A percentile compares a stretch with the other conserved stretches of the same genome.
phyloP scores from a whole-genome alignment of 2,113 vertebrate genomes.

The Chaetura pelagica region DNA sequence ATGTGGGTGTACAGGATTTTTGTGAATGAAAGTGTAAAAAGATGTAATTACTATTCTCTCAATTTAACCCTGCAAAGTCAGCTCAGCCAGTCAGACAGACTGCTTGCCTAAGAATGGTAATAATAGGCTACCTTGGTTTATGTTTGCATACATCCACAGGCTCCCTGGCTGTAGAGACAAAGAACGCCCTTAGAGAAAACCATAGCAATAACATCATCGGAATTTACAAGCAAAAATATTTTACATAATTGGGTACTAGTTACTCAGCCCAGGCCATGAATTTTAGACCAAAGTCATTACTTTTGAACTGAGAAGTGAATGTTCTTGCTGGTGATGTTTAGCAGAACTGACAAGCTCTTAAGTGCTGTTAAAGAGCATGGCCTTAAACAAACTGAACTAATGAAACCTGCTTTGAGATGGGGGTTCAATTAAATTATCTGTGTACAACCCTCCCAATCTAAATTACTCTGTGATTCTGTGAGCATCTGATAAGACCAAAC shows the following conservation, averaged over 20 bases:
- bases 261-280: neutral
- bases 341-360: neutral
- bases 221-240: constrained; percentile 22
- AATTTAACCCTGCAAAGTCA: constrained; percentile 28
- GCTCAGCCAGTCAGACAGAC: constrained; percentile 13
- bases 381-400: neutral
- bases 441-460: neutral
- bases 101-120: constrained; percentile 50
- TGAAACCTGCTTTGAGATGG: neutral
- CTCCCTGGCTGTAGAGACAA: neutral
- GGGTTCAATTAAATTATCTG: neutral
- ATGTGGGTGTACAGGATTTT: constrained; percentile 46
- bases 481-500: neutral
- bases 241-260: neutral
- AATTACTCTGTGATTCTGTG: neutral
- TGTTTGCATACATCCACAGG: neutral
- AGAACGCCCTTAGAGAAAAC: neutral
- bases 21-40: constrained; percentile 51
- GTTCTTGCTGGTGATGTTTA: neutral
- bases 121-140: constrained; percentile 28
- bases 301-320: neutral
- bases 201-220: neutral
- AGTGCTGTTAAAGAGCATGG: neutral
- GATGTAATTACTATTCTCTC: constrained; percentile 16
- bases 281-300: constrained; percentile 1